phyloP scores from a whole-genome alignment of 1,140 invertebrate genomes.

The Panonychus citri region DNA sequence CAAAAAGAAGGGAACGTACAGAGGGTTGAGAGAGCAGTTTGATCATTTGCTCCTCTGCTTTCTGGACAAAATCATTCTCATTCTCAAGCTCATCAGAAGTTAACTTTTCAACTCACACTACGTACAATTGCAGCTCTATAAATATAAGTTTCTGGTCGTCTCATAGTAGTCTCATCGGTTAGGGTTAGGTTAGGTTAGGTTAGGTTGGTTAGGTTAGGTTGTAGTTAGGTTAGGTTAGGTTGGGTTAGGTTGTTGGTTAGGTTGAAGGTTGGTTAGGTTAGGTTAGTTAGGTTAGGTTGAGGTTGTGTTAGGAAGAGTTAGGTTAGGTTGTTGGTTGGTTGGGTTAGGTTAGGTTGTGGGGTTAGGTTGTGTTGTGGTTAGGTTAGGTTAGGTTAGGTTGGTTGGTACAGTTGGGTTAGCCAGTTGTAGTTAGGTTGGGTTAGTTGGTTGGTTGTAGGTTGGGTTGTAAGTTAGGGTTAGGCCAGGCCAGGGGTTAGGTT shows the following conservation, averaged over 20 bases:
- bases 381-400: constrained; percentile 14
- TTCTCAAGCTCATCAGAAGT: too few species aligned
- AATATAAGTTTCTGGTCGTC: too few species aligned
- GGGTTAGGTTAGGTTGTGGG: constrained; percentile 8
- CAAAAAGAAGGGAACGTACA: too few species aligned
- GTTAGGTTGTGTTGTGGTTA: constrained; percentile 16
- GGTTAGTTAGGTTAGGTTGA: constrained; percentile 15
- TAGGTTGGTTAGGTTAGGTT: neutral
- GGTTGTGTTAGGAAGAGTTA: neutral
- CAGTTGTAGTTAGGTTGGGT: constrained; percentile 15
- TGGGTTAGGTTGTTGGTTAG: constrained; percentile 17
- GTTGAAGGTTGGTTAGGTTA: constrained; percentile 16
- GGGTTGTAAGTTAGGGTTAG: constrained; percentile 10
- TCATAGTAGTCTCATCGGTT: too few species aligned
- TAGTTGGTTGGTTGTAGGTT: constrained; percentile 17
- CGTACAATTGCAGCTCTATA: too few species aligned
- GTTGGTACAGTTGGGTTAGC: constrained; percentile 6
- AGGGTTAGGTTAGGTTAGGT: constrained; percentile 12
- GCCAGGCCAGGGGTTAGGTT: constrained; percentile 14
- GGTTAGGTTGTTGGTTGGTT: constrained; percentile 14
- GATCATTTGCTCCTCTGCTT: too few species aligned
- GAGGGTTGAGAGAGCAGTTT: too few species aligned
- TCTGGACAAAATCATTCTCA: too few species aligned
- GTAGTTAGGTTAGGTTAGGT: constrained; percentile 8
- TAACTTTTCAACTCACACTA: too few species aligned